Percentiles rank a stretch among this genome's conserved stretches.
These are phyloP conservation scores for Muscicapa striata DNA, from an alignment of 2,797 vertebrate species.

Conservation along the genomic window DNA sequence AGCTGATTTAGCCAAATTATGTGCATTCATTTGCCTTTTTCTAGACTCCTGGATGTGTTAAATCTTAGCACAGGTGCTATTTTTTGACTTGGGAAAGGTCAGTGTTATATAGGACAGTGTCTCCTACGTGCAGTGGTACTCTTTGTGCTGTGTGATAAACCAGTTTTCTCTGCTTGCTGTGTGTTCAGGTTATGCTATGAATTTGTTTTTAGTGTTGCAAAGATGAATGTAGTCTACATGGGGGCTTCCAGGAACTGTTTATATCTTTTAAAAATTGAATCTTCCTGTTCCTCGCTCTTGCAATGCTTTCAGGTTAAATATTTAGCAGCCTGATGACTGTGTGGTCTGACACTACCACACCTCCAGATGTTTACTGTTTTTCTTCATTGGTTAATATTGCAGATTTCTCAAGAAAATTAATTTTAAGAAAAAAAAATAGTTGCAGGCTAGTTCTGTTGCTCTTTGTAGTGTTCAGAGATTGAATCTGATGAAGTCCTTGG, in stretches of 20 bases:
- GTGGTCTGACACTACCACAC: background rate
- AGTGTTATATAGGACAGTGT: rapidly evolving
- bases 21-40: background rate
- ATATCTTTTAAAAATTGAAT: background rate
- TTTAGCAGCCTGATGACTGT: background rate
- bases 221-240: background rate
- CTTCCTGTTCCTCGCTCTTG: background rate
- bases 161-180: background rate
- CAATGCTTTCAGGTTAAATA: background rate
- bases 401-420: background rate
- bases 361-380: background rate
- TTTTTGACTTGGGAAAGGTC: background rate
- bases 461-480: background rate
- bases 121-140: rapidly evolving
- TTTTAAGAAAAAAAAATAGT: background rate
- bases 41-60: background rate
- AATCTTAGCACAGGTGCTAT: background rate
- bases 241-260: background rate
- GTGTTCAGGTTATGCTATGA: background rate
- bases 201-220: background rate
- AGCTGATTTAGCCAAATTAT: background rate
- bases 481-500: background rate
- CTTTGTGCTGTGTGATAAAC: background rate
- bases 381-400: background rate
- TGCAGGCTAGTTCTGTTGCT: background rate